Percentiles rank a stretch among this genome's conserved stretches.
Conservation (phyloP, 2,113 vertebrate genomes). For the Trematocara zebra region DNA sequence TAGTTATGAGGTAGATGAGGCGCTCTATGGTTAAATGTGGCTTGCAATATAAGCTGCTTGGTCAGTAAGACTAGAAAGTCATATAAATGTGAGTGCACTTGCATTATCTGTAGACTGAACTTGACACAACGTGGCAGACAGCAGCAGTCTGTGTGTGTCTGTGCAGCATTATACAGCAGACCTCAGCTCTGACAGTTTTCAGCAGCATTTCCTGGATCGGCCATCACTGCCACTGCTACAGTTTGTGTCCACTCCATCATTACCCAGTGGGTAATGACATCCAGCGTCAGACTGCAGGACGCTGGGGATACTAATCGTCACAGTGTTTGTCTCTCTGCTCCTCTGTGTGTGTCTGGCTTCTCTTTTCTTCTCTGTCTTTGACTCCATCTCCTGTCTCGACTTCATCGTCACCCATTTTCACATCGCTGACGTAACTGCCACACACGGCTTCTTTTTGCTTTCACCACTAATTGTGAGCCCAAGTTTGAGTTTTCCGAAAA, state of each 20-base stretch:
- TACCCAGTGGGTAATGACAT: slow-evolving; percentile 47
- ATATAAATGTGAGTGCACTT: not conserved
- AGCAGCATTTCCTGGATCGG: slow-evolving; percentile 6
- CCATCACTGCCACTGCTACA: not conserved
- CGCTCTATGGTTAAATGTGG: not conserved
- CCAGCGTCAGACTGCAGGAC: slow-evolving; percentile 33
- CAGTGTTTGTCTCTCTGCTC: not conserved
- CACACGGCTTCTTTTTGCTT: not conserved
- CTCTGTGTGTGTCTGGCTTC: slow-evolving; percentile 14
- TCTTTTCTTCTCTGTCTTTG: not conserved
- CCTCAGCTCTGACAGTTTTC: not conserved
- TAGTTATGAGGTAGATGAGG: not conserved
- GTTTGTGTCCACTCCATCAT: slow-evolving; percentile 31
- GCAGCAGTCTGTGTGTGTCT: not conserved
- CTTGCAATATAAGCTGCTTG: not conserved
- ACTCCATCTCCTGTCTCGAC: not conserved
- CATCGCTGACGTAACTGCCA: not conserved
- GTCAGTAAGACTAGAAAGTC: not conserved
- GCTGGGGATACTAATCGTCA: slow-evolving; percentile 22
- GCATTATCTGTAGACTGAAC: not conserved
- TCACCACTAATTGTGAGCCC: slow-evolving; percentile 3
- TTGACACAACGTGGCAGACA: not conserved
- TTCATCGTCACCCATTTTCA: not conserved
- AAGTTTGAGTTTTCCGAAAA: not conserved
- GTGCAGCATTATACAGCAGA: slow-evolving; percentile 5